These are phyloP conservation scores for Heliconius cydno DNA, from an alignment of 2,888 invertebrate species.

Conservation along the genomic window DNA sequence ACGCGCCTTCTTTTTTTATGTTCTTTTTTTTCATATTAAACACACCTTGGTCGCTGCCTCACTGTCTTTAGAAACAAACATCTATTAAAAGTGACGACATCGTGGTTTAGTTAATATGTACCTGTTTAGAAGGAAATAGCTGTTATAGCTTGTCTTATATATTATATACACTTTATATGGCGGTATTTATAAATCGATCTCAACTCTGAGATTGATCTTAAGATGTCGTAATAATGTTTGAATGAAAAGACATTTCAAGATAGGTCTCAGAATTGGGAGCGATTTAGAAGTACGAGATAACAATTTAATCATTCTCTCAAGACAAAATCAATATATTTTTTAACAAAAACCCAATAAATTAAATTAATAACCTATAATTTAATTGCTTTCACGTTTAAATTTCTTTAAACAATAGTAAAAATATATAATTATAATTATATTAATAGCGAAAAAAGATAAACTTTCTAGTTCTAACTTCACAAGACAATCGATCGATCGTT, in stretches of 20 bases:
- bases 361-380: no score
- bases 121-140: no score
- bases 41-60: slow-evolving; percentile 38
- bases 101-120: not conserved
- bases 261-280: no score
- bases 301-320: no score
- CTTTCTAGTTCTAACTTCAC: not conserved
- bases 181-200: no score
- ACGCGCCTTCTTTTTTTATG: slow-evolving; percentile 55
- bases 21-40: slow-evolving; percentile 49
- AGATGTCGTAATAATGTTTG: no score
- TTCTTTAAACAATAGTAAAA: not conserved
- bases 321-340: no score
- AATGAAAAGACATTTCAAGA: no score
- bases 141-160: no score
- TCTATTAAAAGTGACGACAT: slow-evolving; percentile 14
- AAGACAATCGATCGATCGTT: not conserved
- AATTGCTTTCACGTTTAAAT: not conserved
- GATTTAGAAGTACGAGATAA: no score
- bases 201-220: not conserved
- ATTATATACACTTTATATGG: no score
- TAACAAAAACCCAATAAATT: no score
- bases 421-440: slow-evolving; percentile 5
- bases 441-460: not conserved
- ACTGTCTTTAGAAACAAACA: slow-evolving; percentile 30